Conservation (phyloP, 30 jellyfish, hydroid and myxozoan genomes). For the Chrysaora quinquecirrha region DNA sequence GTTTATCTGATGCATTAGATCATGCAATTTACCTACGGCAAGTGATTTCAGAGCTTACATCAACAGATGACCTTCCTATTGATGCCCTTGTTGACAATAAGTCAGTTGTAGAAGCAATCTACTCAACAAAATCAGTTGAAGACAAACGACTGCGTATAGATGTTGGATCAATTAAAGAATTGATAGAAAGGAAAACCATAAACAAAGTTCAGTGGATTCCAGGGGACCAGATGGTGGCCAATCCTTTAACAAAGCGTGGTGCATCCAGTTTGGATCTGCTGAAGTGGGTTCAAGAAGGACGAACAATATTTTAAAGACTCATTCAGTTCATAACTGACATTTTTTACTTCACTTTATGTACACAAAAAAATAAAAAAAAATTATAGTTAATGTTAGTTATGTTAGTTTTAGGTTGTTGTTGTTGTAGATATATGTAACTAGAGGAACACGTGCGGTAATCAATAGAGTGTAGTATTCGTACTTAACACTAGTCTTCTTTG, state of each 20-base stretch:
- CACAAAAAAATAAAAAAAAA: too few species aligned
- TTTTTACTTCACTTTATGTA: too few species aligned
- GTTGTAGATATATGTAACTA: too few species aligned
- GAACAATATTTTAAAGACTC: too few species aligned
- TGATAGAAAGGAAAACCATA: background rate
- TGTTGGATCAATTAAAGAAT: slow-evolving; percentile 12
- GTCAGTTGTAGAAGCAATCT: background rate
- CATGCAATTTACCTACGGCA: background rate
- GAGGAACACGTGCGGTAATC: too few species aligned
- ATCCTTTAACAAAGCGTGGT: slow-evolving; percentile 43
- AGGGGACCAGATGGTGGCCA: slow-evolving; percentile 20
- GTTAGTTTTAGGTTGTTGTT: too few species aligned
- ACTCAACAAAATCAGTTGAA: slow-evolving; percentile 16
- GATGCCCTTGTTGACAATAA: slow-evolving; percentile 10
- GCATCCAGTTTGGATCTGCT: slow-evolving; percentile 32
- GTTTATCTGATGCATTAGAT: background rate
- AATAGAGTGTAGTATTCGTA: too few species aligned
- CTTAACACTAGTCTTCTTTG: too few species aligned
- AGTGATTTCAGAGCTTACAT: background rate
- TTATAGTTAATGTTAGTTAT: too few species aligned
- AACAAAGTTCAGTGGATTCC: slow-evolving; percentile 31
- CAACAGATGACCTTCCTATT: background rate
- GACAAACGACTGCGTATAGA: slow-evolving; percentile 46
- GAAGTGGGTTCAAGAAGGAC: background rate
- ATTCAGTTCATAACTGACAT: too few species aligned